These are phyloP conservation scores for Polypedilum vanderplanki DNA, from an alignment of 1,140 invertebrate species.

Conservation along the genomic window DNA sequence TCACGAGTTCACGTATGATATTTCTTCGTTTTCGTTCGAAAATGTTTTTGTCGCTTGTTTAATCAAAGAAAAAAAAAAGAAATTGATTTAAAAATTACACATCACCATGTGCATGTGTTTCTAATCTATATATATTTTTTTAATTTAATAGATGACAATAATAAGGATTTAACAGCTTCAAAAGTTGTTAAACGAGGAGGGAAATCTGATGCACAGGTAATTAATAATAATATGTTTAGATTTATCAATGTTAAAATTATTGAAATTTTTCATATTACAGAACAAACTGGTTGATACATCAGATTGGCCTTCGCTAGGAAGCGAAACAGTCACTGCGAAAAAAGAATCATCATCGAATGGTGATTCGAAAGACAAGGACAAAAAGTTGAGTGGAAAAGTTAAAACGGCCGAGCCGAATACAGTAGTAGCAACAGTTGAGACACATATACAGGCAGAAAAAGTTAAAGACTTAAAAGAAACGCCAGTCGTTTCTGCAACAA, in stretches of 20 bases:
- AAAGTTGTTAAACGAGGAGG: constrained; percentile 24
- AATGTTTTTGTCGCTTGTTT: not conserved
- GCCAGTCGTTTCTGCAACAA: not conserved
- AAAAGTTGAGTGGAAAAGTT: not conserved
- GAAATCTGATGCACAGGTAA: constrained; percentile 3
- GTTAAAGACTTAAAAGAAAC: constrained; percentile 1
- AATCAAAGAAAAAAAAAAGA: not conserved
- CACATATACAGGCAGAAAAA: not conserved
- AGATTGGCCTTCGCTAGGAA: not conserved
- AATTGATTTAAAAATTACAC: not conserved
- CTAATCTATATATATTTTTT: not conserved
- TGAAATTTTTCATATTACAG: not conserved
- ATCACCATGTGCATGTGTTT: not conserved
- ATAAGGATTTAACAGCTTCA: constrained; percentile 11
- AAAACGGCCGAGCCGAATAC: not conserved
- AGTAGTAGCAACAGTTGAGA: not conserved
- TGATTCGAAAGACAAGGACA: not conserved
- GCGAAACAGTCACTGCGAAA: not conserved
- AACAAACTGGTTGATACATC: not conserved
- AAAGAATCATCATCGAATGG: constrained; percentile 21
- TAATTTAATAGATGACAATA: constrained; percentile 2
- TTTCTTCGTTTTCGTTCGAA: not conserved
- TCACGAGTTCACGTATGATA: not conserved
- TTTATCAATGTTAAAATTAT: not conserved
- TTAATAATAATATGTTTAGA: too few species aligned